Evolutionary conservation across 2,888 invertebrate genomes (phyloP), one percentile per base, ranked within the genome.

Genomic region (Perithous albicinctus): DNA sequence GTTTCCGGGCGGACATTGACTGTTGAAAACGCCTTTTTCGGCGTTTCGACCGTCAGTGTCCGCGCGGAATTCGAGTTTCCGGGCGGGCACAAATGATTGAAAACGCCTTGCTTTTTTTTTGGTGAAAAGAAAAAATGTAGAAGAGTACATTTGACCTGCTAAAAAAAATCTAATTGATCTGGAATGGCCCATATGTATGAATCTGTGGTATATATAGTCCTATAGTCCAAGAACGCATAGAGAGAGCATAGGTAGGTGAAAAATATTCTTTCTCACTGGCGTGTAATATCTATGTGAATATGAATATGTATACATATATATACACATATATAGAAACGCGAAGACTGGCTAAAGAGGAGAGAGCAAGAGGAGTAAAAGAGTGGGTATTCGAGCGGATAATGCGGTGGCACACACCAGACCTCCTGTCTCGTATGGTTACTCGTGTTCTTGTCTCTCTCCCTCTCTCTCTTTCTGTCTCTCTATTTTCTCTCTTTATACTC

Each of bases 261-360:
- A 56, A 32, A 56, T 70, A 18, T 61, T 56, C 64, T 46, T 70
- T 70, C 70, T 70, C 70, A 56, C 56, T 56, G 56, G 23, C 64
- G 26, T 26, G 51, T 70, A 70, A 70, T 70, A 72, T 18, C 43
- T 20, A 43, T 35, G n/a, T 35, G 26, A 29, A 4, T 15, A 20
- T 48, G 12, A n/a, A n/a, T n/a, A n/a, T n/a, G n/a, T n/a, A n/a
- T n/a, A n/a, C n/a, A n/a, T n/a, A n/a, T n/a, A n/a, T n/a, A n/a
- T n/a, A n/a, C 43, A 7, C 32, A 32, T 48, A 10, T 46, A 56
- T 23, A 32, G 20, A 51, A 82, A 78, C 18, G 46, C 74, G 78
- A 81, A 81, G 77, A 79, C 72, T 63, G 64, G 46, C 61, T 51
- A 73, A 77, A 67, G 80, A 80, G 82, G 72, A 38, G 63, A 77